Conservation (phyloP, 2,888 invertebrate species). For the Rhyacophila evoluta region DNA sequence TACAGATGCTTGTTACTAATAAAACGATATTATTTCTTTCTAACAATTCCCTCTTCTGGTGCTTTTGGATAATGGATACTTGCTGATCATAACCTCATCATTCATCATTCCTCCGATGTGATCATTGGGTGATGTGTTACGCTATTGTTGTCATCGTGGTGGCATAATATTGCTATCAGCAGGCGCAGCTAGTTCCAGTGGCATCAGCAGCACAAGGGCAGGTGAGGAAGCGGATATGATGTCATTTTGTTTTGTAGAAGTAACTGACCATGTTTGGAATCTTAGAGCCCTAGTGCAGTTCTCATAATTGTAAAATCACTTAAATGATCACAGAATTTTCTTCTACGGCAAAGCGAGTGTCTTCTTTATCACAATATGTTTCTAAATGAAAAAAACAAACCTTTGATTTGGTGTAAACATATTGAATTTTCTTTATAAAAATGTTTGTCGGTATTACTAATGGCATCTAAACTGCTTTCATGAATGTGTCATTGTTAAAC, state of each 20-base stretch:
- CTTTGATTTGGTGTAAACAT: too few species aligned
- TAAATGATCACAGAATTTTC: too few species aligned
- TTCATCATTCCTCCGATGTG: background rate
- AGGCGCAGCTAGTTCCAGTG: slow-evolving; percentile 66
- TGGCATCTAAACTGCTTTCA: too few species aligned
- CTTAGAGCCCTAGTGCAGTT: too few species aligned
- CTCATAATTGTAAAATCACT: too few species aligned
- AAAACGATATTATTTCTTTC: background rate
- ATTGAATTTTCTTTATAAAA: too few species aligned
- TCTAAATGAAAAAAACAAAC: too few species aligned
- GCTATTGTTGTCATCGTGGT: background rate
- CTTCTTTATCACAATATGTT: too few species aligned
- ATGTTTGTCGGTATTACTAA: too few species aligned
- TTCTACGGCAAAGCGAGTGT: too few species aligned
- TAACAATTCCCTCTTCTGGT: slow-evolving; percentile 1
- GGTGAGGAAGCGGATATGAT: slow-evolving; percentile 61
- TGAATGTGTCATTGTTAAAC: too few species aligned
- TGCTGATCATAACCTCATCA: slow-evolving; percentile 3
- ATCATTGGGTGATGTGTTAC: background rate
- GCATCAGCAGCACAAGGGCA: slow-evolving; percentile 64
- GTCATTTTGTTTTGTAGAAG: slow-evolving; percentile 34
- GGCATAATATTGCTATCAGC: background rate
- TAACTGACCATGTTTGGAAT: too few species aligned
- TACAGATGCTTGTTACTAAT: slow-evolving; percentile 17
- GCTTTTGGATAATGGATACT: slow-evolving; percentile 8